Evolutionary conservation across 1,140 invertebrate species (phyloP).

Genomic region (Euura lappo): DNA sequence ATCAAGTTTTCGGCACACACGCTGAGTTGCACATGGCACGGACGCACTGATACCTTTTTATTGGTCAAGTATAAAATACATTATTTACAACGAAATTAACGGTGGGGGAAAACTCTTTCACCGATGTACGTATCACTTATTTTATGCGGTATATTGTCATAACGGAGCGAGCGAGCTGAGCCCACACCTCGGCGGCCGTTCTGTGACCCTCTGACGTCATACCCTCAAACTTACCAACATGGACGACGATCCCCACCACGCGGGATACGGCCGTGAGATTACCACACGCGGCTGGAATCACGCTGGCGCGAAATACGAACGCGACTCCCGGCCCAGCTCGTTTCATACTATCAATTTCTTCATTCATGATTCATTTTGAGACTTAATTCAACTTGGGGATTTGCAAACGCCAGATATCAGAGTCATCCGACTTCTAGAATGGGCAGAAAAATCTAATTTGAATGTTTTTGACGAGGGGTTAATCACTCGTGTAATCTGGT

Average conservation of each 20-base stretch:
- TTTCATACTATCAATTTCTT: too few species aligned
- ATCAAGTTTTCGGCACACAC: constrained; percentile 5
- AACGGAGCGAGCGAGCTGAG: not conserved
- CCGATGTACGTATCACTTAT: not conserved
- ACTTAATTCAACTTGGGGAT: too few species aligned
- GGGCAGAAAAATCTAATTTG: not conserved
- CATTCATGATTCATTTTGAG: too few species aligned
- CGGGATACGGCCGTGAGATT: not conserved
- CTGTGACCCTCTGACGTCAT: constrained; percentile 4
- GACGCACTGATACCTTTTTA: not conserved
- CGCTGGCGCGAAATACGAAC: not conserved
- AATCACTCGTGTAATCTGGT: too few species aligned
- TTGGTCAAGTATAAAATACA: not conserved
- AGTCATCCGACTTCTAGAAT: too few species aligned
- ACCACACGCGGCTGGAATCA: not conserved
- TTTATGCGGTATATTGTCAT: constrained; percentile 5
- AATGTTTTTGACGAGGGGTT: too few species aligned
- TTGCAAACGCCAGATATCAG: too few species aligned
- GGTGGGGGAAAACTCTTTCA: not conserved
- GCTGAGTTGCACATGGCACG: not conserved
- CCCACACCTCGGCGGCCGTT: constrained; percentile 4
- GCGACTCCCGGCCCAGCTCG: not conserved
- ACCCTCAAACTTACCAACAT: not conserved
- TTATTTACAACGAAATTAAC: not conserved
- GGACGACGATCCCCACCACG: not conserved